A percentile compares a stretch with the other conserved stretches of the same genome.
Evolutionary conservation across 2,888 invertebrate species (phyloP).

Genomic region (Athetis lepigone): DNA sequence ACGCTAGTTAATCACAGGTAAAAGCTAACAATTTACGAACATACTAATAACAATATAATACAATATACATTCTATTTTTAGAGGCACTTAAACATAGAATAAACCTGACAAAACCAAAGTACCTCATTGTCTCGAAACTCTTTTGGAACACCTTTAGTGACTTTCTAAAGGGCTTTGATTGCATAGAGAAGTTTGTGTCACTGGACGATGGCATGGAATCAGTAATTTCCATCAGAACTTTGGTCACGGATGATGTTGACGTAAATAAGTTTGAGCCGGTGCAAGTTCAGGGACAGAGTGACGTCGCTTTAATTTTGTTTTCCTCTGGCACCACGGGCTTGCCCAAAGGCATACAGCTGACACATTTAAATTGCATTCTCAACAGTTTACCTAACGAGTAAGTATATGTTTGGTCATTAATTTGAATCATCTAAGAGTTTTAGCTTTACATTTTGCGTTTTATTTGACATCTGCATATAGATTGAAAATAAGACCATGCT

Average conservation of each 20-base stretch:
- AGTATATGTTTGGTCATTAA: conserved; percentile 61
- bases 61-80: conserved; percentile 71
- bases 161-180: conserved; percentile 71
- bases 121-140: conserved; percentile 91
- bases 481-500: no score
- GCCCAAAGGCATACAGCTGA: conserved; percentile 92
- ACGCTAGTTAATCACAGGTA: no score
- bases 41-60: conserved; percentile 11
- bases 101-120: conserved; percentile 92
- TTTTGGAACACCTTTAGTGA: conserved; percentile 83
- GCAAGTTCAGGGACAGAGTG: conserved; percentile 82
- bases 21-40: conserved; percentile 8
- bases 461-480: no score
- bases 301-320: conserved; percentile 88
- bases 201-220: conserved; percentile 69
- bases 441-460: background rate
- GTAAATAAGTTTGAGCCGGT: conserved; percentile 80
- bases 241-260: conserved; percentile 69
- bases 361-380: conserved; percentile 90
- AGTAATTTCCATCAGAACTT: conserved; percentile 67
- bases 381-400: conserved; percentile 77
- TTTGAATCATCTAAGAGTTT: background rate
- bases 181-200: conserved; percentile 72
- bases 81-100: conserved; percentile 92
- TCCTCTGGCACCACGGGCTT: conserved; percentile 93